phyloP scores from a whole-genome alignment of 53 echinoderm and acorn worm species.

The Stichopus horrens region DNA sequence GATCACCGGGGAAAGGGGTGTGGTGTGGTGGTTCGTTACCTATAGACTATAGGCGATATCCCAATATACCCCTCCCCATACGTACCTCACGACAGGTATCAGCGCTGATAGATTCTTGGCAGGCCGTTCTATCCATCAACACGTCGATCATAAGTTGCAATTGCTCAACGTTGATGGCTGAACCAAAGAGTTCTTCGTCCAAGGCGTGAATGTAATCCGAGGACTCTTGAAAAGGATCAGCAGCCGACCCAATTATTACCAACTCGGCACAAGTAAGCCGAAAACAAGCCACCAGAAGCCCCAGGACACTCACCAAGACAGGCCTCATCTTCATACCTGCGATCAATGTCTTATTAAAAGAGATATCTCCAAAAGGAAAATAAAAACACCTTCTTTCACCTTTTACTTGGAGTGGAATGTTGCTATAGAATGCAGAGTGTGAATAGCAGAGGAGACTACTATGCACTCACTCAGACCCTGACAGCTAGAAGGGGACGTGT shows the following conservation, averaged over 20 bases:
- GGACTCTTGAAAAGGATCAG: slow-evolving; percentile 23
- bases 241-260: not conserved
- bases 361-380: not conserved
- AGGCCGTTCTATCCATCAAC: slow-evolving; percentile 12
- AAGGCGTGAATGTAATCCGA: slow-evolving; percentile 16
- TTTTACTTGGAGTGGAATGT: not conserved
- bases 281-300: not conserved
- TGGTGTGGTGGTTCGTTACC: no score
- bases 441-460: not conserved
- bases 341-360: not conserved
- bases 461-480: not conserved
- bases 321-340: not conserved
- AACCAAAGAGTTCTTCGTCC: slow-evolving; percentile 15
- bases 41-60: no score
- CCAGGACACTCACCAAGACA: not conserved
- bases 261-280: not conserved
- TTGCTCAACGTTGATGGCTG: not conserved
- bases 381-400: not conserved
- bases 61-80: not conserved
- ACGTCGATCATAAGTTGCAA: slow-evolving; percentile 26
- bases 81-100: slow-evolving; percentile 10
- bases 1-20: no score
- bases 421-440: not conserved
- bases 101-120: not conserved
- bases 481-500: not conserved